Evolutionary conservation across 1,140 invertebrate species (phyloP).

Genomic region (Drosophila dunni): DNA sequence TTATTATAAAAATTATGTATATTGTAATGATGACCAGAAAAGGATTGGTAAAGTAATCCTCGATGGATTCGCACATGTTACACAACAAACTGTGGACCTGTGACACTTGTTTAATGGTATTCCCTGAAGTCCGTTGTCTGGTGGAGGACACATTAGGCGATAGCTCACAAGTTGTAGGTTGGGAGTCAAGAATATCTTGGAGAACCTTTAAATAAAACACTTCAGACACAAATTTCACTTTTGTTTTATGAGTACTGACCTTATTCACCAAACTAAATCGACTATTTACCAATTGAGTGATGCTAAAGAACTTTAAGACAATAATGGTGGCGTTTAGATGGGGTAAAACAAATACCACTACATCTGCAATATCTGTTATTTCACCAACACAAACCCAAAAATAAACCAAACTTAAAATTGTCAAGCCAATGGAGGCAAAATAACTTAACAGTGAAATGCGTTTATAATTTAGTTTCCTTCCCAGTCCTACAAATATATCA

Average conservation of each 20-base stretch:
- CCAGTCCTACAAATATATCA: conserved; percentile 74
- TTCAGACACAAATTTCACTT: no score
- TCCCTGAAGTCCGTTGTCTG: conserved; percentile 73
- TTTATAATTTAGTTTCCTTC: conserved; percentile 75
- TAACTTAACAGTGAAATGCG: conserved; percentile 65
- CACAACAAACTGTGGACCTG: conserved; percentile 81
- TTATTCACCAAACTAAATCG: conserved; percentile 77
- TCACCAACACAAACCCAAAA: conserved; percentile 11
- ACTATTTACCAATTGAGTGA: conserved; percentile 72
- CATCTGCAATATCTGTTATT: no score
- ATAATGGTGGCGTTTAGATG: conserved; percentile 80
- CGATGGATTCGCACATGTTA: conserved; percentile 78
- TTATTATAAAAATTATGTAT: conserved; percentile 79
- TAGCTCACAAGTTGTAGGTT: no score
- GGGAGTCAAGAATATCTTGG: no score
- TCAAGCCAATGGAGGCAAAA: conserved; percentile 71
- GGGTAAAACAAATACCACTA: conserved; percentile 40
- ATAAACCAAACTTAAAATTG: conserved; percentile 75
- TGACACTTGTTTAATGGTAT: conserved; percentile 73
- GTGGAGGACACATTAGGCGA: conserved; percentile 47
- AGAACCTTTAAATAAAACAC: no score
- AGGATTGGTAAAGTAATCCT: conserved; percentile 82
- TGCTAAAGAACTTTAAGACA: conserved; percentile 82
- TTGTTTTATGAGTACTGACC: conserved; percentile 46
- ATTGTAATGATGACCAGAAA: conserved; percentile 77